Evolutionary conservation across 2,888 invertebrate species (phyloP), one percentile per base, ranked within the genome.

Genomic region (Tenthredo distinguenda): DNA sequence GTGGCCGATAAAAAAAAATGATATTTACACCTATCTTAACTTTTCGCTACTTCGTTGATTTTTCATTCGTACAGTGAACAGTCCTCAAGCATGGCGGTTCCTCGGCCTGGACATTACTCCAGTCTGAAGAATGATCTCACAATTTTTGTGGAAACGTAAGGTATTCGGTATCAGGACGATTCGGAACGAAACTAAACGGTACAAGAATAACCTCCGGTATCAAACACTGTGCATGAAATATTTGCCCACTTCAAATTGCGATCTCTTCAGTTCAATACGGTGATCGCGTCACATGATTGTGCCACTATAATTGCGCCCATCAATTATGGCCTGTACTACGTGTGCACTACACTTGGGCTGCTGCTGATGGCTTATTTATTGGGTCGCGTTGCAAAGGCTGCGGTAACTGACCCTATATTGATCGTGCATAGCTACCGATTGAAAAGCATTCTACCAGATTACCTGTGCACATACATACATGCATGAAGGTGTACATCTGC

Each of bases 391-490:
- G 79, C 79, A 62, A 79, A 79, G 58, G 79, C 79, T 62, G 37
- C 79, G 21, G 79, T 79, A 62, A 79, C 79, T 58, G 79, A 62
- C 58, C 79, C 50, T 58, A 72, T 72, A 79, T 79, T 79, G 79
- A 79, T 79, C 79, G 79, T 37, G n/a, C n/a, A 58, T 34, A 79
- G 31, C 37, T 37, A 55, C 31, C 26, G 21, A 79, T 62, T 79
- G 79, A 34, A 26, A 62, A 62, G 37, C 58, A 18, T 79, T 79
- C 58, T 21, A 58, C 40, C 37, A 40, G 58, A 50, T 79, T 79
- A 79, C 55, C 62, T 40, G n/a, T 37, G 21, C 21, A 26, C 26
- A 26, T 43, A 37, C 37, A 50, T 21, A 79, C 21, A 55, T 55
- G 7, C 26, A 55, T 34, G 34, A 1, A 15, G 47, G 26, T 76